phyloP scores from a whole-genome alignment of 2,888 invertebrate genomes.

The Cylindroiulus punctatus region DNA sequence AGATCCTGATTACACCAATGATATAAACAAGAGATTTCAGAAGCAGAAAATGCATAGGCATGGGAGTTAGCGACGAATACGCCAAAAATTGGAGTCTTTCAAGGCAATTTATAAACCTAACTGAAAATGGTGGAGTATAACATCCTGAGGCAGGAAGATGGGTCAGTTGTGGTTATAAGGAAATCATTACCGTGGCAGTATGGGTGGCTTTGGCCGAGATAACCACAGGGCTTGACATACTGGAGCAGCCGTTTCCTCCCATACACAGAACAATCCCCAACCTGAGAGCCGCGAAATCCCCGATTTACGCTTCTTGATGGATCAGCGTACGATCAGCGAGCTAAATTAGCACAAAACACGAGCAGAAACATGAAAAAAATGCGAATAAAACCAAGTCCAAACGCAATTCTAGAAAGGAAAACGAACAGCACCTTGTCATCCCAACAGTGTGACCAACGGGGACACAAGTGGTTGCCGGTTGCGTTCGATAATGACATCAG shows the following conservation, averaged over 20 bases:
- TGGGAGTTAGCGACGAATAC: background rate
- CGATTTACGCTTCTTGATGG: background rate
- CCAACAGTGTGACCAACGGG: background rate
- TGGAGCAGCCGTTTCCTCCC: slow-evolving; percentile 47
- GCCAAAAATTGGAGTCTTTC: too few relatives aligned
- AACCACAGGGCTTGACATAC: slow-evolving; percentile 48
- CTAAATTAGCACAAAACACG: slow-evolving; percentile 1
- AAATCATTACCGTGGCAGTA: slow-evolving; percentile 26
- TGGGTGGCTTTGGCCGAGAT: slow-evolving; percentile 49
- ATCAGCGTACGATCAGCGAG: background rate
- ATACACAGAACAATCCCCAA: slow-evolving; percentile 43
- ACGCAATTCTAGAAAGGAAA: background rate
- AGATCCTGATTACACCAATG: background rate
- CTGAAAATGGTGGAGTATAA: too few relatives aligned
- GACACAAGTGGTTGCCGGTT: background rate
- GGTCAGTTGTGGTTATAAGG: too few relatives aligned
- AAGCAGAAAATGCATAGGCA: too few relatives aligned
- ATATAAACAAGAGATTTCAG: background rate
- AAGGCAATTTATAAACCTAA: too few relatives aligned
- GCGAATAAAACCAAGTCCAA: background rate
- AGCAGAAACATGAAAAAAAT: background rate
- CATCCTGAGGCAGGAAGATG: too few relatives aligned
- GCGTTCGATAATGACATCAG: background rate
- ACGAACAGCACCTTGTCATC: slow-evolving; percentile 6
- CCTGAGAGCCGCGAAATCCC: slow-evolving; percentile 27